Evolutionary conservation across 1,140 invertebrate genomes (phyloP).

Genomic region (Drosophila erecta): DNA sequence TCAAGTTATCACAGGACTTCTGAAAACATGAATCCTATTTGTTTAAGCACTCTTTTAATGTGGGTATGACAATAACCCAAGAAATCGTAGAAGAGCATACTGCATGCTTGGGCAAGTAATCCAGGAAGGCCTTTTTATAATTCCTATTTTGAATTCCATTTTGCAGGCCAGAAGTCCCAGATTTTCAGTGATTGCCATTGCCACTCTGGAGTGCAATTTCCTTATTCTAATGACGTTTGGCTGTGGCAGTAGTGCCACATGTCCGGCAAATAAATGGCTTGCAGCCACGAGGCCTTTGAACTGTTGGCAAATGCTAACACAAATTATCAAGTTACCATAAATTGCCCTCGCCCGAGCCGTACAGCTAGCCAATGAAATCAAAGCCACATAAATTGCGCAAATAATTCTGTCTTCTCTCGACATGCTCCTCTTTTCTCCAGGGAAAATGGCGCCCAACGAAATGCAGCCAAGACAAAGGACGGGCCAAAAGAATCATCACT

Average conservation of each 20-base stretch:
- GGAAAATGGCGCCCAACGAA: conserved; percentile 27
- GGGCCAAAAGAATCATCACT: conserved; percentile 76
- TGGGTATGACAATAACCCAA: not conserved
- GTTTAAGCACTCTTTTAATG: not conserved
- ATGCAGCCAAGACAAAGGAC: conserved; percentile 54
- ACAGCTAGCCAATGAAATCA: conserved; percentile 74
- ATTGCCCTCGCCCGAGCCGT: conserved; percentile 49
- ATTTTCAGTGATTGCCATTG: not conserved
- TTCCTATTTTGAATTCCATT: conserved; percentile 8
- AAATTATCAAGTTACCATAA: conserved; percentile 76
- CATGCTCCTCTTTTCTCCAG: conserved; percentile 8
- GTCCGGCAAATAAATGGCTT: conserved; percentile 41
- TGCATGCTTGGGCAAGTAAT: conserved; percentile 2
- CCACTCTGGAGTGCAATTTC: conserved; percentile 22
- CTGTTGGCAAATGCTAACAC: conserved; percentile 25
- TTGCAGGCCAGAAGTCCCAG: not conserved
- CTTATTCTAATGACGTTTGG: conserved; percentile 18
- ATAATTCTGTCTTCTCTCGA: conserved; percentile 56
- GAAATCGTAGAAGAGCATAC: conserved; percentile 1
- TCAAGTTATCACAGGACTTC: not conserved
- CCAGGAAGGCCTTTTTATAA: too few species aligned
- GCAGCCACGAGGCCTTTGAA: conserved; percentile 3
- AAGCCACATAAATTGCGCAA: conserved; percentile 79
- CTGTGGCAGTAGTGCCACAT: conserved; percentile 13
- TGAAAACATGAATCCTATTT: not conserved